Evolutionary conservation across 2,888 invertebrate genomes (phyloP), one percentile per base, ranked within the genome.

Genomic region (Habrosyne pyritoides): DNA sequence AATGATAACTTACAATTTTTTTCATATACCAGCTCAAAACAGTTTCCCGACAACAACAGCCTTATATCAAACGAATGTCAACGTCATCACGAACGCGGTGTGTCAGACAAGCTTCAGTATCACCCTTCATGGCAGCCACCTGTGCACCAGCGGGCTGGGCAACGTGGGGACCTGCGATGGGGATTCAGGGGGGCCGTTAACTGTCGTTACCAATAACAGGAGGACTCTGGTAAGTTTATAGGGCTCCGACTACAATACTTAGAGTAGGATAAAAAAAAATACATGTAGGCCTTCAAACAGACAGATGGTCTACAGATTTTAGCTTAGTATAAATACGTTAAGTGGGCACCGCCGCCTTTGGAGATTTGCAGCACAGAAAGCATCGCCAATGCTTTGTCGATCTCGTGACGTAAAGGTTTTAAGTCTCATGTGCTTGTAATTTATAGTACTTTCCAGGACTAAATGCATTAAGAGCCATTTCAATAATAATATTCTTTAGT

Each of bases 141-240:
- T 94, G 10, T 94, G 94, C 63, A 88, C 91, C 26, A 77, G 79
- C 21, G 93, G 93, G 0, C 56, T 67, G 0, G 77, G 79, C 0
- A 81, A 84, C 0, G 84, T 80, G n/a, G 91, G 93, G 0, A 91
- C 92, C 2, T 94, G 94, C 61, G 90, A 86, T 26, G 91, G 91
- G 0, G 91, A 91, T 55, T 89, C 87, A 0, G 91, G 91, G 0
- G 90, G 91, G 0, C 90, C 91, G 0, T 60, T 90, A 47, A 67
- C 69, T 7, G 56, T 57, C 0, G 52, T 65, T 10, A 22, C 56
- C 14, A 62, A 66, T 30, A 64, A 64, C 8, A 51, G 24, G 14
- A 63, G 58, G 28, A 59, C 55, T 33, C 53, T 66, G 66, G 71
- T 69, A 48, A 59, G 61, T 52, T 5, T 47, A 12, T 10, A 5